A percentile compares a stretch with the other conserved stretches of the same genome.
Evolutionary conservation across 2,888 invertebrate species (phyloP).

Genomic region (Geophilus truncorum): DNA sequence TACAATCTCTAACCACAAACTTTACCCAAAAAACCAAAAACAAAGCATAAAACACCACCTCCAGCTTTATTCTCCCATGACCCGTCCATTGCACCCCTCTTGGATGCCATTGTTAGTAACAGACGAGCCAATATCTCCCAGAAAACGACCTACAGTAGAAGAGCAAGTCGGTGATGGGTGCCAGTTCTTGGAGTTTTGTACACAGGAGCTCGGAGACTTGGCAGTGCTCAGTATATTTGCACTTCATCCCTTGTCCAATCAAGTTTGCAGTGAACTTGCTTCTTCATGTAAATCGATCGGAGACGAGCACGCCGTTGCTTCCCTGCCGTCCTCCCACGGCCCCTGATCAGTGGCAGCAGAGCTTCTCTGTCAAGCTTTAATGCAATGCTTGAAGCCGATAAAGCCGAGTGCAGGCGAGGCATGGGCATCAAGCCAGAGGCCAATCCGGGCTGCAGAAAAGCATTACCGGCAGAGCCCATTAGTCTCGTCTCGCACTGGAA

Average conservation of each 20-base stretch:
- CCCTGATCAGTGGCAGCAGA: neutral
- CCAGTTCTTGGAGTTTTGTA: neutral
- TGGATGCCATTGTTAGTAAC: too few species aligned
- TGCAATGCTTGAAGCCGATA: slow-evolving; percentile 6
- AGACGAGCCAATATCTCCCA: too few species aligned
- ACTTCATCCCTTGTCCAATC: neutral
- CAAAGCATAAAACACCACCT: too few species aligned
- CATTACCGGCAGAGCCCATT: neutral
- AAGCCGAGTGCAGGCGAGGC: neutral
- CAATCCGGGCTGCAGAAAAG: neutral
- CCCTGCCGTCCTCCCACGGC: neutral
- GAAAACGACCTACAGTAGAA: too few species aligned
- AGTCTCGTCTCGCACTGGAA: neutral
- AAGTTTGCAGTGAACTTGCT: neutral
- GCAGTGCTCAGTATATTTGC: neutral
- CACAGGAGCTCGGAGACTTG: neutral
- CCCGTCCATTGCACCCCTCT: too few species aligned
- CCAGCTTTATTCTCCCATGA: too few species aligned
- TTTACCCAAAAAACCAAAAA: too few species aligned
- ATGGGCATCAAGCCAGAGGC: neutral
- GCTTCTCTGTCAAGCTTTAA: slow-evolving; percentile 6
- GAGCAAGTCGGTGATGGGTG: too few species aligned
- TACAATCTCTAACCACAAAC: too few species aligned
- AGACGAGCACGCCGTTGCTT: neutral
- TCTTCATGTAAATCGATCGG: neutral